A percentile compares a stretch with the other conserved stretches of the same genome.
phyloP scores from a whole-genome alignment of 2,113 vertebrate genomes.

The Pangasianodon hypophthalmus region DNA sequence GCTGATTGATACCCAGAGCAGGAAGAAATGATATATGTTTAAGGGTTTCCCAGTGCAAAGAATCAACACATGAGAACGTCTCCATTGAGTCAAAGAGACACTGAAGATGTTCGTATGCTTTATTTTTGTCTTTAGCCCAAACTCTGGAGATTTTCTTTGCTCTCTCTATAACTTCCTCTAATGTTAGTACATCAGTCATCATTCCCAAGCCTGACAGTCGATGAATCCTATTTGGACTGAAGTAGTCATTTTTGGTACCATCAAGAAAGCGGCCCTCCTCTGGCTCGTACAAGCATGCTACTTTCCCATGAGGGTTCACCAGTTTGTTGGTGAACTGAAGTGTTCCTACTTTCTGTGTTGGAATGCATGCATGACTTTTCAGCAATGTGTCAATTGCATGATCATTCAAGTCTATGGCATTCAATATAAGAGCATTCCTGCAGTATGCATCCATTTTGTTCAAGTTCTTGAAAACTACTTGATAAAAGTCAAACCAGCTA shows the following conservation, averaged over 20 bases:
- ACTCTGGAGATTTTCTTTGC: slow-evolving; percentile 61
- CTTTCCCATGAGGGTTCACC: slow-evolving; percentile 74
- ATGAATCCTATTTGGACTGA: slow-evolving; percentile 67
- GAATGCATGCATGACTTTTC: slow-evolving; percentile 73
- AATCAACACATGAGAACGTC: slow-evolving; percentile 45
- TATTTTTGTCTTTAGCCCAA: slow-evolving; percentile 59
- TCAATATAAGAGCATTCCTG: slow-evolving; percentile 73
- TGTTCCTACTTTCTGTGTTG: slow-evolving; percentile 62
- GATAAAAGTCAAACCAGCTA: slow-evolving; percentile 75
- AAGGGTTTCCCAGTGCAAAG: slow-evolving; percentile 63
- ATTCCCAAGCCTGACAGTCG: slow-evolving; percentile 77
- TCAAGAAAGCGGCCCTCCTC: slow-evolving; percentile 72
- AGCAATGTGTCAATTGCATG: slow-evolving; percentile 69
- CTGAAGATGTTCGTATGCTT: slow-evolving; percentile 61
- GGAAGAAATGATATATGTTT: slow-evolving; percentile 75
- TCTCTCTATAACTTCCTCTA: slow-evolving; percentile 75
- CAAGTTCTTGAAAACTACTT: slow-evolving; percentile 76
- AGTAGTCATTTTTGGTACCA: slow-evolving; percentile 67
- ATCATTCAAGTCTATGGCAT: slow-evolving; percentile 75
- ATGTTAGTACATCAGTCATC: slow-evolving; percentile 65
- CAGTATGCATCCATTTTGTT: slow-evolving; percentile 61
- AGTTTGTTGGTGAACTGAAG: slow-evolving; percentile 74
- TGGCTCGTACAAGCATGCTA: slow-evolving; percentile 73
- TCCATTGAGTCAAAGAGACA: slow-evolving; percentile 75
- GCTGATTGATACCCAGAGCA: slow-evolving; percentile 53